Evolutionary conservation across 2,113 vertebrate species (phyloP), one percentile per base, ranked within the genome.

Genomic region (Microtus montanus): DNA sequence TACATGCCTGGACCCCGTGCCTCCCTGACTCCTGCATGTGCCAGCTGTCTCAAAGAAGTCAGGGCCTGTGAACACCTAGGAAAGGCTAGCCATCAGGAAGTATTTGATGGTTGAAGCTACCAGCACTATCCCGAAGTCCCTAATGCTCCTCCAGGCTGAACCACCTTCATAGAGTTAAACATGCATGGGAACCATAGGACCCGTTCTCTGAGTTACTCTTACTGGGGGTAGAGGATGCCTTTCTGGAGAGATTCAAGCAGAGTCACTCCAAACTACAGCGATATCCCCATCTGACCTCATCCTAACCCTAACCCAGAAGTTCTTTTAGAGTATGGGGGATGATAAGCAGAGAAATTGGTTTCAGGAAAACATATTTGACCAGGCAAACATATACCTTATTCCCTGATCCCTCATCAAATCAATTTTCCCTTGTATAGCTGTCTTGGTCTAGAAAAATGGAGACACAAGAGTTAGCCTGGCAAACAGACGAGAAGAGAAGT

Each of bases 311-410:
- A 68, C 12, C 64, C 64, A 68, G 64, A 86, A 95, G 54, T n/a
- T 80, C 71, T 94, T 58, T n/a, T 47, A 93, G 82, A 95, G 15
- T 52, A 71, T 82, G 61, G 61, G 93, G 49, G 33, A 85, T 74
- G 83, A 87, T 49, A 93, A 44, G 24, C n/a, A 12, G 82, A 92
- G 87, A 84, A 80, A 86, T 68, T 49, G 93, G 86, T 83, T n/a
- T 47, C 70, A 44, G 5, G 19, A 22, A n/a, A 87, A 49, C 54
- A 75, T 87, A 75, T 83, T 35, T 47, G 7, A 78, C 80, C 70
- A 44, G 4, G 19, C 33, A 52, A 70, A 70, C 54, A 71, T 70
- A 33, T 7, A 68, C 41, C 28, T 63, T 71, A 3, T 7, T 12
- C 47, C 7, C 44, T 47, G 13, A 78, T 89, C 64, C 30, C 84